These are phyloP conservation scores for Arvicanthis niloticus DNA, from an alignment of 2,113 vertebrate genomes.

Conservation along the genomic window DNA sequence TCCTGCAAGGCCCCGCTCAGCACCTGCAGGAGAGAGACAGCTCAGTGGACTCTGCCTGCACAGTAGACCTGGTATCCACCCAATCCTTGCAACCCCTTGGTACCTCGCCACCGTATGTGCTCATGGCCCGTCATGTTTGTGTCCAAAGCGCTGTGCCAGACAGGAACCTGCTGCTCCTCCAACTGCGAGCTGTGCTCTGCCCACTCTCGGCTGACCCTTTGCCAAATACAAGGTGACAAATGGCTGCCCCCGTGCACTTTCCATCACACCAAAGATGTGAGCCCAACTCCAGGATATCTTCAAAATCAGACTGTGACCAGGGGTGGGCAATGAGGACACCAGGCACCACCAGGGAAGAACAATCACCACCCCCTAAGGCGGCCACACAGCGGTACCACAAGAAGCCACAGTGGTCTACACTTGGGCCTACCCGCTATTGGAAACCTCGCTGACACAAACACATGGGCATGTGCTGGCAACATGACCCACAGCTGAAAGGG, in stretches of 20 bases:
- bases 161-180: constrained; percentile 90
- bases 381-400: not conserved
- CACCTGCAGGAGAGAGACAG: constrained; percentile 81
- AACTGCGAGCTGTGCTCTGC: constrained; percentile 91
- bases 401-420: not conserved
- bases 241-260: not conserved
- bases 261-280: not conserved
- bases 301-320: not conserved
- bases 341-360: not conserved
- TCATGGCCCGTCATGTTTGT: constrained; percentile 82
- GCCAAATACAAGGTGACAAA: constrained; percentile 31
- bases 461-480: not conserved
- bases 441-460: not conserved
- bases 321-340: not conserved
- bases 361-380: not conserved
- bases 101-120: constrained; percentile 88
- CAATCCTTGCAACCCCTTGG: not conserved
- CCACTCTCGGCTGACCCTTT: constrained; percentile 92
- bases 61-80: not conserved
- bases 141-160: constrained; percentile 90
- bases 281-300: not conserved
- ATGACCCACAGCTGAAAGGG: not conserved
- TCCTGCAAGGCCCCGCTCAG: constrained; percentile 89
- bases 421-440: not conserved
- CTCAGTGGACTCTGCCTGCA: not conserved